Conservation (phyloP, 1,140 invertebrate species). For the Cherax destructor region DNA sequence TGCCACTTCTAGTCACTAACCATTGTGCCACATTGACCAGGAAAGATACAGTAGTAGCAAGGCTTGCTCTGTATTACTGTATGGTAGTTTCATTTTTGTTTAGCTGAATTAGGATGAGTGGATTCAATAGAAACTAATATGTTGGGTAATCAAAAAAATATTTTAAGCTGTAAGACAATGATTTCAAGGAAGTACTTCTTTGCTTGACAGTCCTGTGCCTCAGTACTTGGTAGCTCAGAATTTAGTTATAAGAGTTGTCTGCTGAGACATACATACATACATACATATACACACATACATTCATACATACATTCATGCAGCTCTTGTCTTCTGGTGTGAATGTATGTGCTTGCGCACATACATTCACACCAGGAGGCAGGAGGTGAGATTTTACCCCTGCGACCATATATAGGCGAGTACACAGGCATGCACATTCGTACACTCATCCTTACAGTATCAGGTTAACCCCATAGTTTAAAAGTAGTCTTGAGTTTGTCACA, state of each 20-base stretch:
- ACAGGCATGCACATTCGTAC: too few species aligned
- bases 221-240: conserved; percentile 11
- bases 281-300: too few species aligned
- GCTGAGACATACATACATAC: not conserved
- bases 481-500: too few species aligned
- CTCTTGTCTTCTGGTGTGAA: too few species aligned
- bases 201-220: not conserved
- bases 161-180: conserved; percentile 27
- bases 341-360: too few species aligned
- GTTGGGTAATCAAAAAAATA: conserved; percentile 28
- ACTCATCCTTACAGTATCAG: too few species aligned
- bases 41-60: not conserved
- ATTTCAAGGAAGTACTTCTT: conserved; percentile 5
- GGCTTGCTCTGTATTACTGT: not conserved
- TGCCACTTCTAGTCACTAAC: conserved; percentile 5
- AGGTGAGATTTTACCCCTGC: too few species aligned
- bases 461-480: too few species aligned
- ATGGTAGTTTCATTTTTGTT: not conserved
- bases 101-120: not conserved
- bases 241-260: not conserved
- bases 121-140: conserved; percentile 3
- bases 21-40: conserved; percentile 7
- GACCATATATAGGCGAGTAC: too few species aligned
- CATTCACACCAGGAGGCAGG: too few species aligned
- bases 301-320: too few species aligned